These are phyloP conservation scores for Seriola quinqueradiata DNA, from an alignment of 2,113 vertebrate genomes.

Conservation along the genomic window DNA sequence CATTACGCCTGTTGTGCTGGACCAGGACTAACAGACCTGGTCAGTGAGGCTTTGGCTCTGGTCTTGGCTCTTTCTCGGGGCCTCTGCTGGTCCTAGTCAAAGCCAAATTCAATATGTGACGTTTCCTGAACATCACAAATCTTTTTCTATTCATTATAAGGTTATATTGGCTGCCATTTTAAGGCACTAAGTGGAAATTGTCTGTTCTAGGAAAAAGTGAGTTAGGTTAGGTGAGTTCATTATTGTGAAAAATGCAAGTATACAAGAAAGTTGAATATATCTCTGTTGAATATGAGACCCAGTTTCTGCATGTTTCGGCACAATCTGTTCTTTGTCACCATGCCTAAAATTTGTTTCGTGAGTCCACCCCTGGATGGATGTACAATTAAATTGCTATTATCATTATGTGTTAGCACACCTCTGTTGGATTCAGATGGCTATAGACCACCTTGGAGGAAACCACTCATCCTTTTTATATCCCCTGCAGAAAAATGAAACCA, in stretches of 20 bases:
- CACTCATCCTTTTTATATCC: not conserved
- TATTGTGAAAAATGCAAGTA: not conserved
- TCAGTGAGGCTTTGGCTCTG: constrained; percentile 46
- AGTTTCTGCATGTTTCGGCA: not conserved
- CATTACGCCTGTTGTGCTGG: constrained; percentile 45
- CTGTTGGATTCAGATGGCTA: not conserved
- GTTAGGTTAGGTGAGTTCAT: not conserved
- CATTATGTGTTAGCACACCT: constrained; percentile 9
- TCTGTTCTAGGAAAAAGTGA: not conserved
- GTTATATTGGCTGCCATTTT: not conserved
- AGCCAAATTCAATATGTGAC: constrained; percentile 30
- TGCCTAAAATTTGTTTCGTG: constrained; percentile 4
- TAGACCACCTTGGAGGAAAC: constrained; percentile 3
- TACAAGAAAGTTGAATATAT: not conserved
- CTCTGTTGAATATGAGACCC: not conserved
- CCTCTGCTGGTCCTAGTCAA: constrained; percentile 24
- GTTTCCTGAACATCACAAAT: constrained; percentile 1
- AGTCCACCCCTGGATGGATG: constrained; percentile 18
- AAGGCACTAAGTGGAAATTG: not conserved
- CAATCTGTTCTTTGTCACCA: constrained; percentile 3
- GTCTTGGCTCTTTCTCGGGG: constrained; percentile 21
- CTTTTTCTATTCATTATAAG: not conserved
- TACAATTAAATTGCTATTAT: constrained; percentile 29
- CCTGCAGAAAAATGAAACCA: not conserved
- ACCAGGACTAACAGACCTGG: constrained; percentile 37